Percentiles rank a stretch among this genome's conserved stretches.
Evolutionary conservation across 2,797 vertebrate species (phyloP).

Genomic region (Eutrigla gurnardus): DNA sequence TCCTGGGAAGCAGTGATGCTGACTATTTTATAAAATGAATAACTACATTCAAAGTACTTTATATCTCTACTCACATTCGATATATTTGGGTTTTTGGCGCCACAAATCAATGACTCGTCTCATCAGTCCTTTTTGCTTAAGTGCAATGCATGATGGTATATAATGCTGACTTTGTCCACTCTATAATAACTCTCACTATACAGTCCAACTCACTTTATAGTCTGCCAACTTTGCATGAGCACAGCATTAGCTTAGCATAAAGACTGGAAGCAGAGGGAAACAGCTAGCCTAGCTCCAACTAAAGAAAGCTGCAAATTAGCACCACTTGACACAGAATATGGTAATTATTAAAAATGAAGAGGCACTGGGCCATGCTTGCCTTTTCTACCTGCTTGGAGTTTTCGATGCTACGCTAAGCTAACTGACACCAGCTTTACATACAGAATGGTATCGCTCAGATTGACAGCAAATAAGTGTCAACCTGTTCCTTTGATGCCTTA

Average conservation of each 20-base stretch:
- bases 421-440: background rate
- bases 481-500: background rate
- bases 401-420: background rate
- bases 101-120: too few species aligned
- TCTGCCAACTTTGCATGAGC: background rate
- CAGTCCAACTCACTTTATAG: too few species aligned
- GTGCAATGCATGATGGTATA: too few species aligned
- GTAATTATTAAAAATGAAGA: background rate
- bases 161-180: too few species aligned
- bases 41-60: too few species aligned
- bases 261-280: background rate
- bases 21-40: too few species aligned
- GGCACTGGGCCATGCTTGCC: background rate
- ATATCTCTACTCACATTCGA: too few species aligned
- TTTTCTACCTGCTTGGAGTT: background rate
- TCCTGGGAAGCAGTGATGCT: too few species aligned
- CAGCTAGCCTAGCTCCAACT: background rate
- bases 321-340: background rate
- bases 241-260: background rate
- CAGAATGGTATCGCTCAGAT: background rate
- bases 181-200: too few species aligned
- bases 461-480: background rate
- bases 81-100: too few species aligned
- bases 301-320: background rate
- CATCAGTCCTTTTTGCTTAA: too few species aligned